phyloP scores from a whole-genome alignment of 2,113 vertebrate species.

The Phaethon lepturus region DNA sequence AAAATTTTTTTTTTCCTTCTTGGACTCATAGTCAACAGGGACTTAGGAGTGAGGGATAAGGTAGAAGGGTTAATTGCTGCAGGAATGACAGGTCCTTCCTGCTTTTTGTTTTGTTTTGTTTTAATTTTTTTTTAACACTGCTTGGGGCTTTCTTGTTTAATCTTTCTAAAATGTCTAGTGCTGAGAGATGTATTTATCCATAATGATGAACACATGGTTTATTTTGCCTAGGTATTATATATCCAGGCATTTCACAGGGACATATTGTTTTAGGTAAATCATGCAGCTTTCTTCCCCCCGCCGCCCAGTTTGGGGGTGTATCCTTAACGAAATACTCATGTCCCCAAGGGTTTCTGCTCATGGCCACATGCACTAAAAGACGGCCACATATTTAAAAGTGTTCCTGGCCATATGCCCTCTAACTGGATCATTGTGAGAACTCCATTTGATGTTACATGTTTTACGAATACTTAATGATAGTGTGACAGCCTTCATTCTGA shows the following conservation, averaged over 20 bases:
- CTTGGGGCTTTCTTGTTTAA: slow-evolving; percentile 10
- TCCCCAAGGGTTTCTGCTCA: not conserved
- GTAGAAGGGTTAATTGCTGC: slow-evolving; percentile 13
- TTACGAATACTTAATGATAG: not conserved
- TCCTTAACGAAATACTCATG: not conserved
- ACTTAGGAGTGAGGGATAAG: not conserved
- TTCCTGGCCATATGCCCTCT: not conserved
- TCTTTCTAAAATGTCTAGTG: slow-evolving; percentile 31
- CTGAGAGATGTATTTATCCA: slow-evolving; percentile 23
- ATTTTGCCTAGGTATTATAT: slow-evolving; percentile 9
- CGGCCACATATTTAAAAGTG: not conserved
- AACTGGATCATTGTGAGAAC: not conserved
- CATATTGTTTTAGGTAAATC: slow-evolving; percentile 20
- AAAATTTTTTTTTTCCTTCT: not conserved
- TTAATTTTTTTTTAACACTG: not conserved
- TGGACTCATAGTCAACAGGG: not conserved
- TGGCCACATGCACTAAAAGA: not conserved
- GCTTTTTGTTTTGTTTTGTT: not conserved
- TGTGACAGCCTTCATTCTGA: not conserved
- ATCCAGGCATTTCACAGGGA: not conserved
- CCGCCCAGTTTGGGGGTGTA: not conserved
- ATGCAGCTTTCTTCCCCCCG: not conserved
- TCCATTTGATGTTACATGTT: not conserved
- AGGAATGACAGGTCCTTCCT: not conserved
- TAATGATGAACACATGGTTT: slow-evolving; percentile 44